Evolutionary conservation across 2,797 vertebrate species (phyloP).

Genomic region (Hypotaenidia okinawae): DNA sequence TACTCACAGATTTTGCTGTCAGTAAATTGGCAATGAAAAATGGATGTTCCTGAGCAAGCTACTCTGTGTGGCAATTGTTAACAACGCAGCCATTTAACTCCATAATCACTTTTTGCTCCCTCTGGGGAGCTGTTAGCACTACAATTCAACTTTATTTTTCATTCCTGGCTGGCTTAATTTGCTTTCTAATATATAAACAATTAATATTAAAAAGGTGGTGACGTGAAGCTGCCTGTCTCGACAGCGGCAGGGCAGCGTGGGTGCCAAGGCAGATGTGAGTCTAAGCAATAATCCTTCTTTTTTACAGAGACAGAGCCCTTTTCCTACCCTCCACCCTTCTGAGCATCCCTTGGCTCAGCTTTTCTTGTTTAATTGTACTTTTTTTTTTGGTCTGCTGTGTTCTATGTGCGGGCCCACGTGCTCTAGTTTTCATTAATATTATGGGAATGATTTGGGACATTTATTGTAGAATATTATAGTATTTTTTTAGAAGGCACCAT

Average conservation of each 20-base stretch:
- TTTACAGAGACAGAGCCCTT: neutral
- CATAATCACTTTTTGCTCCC: constrained; percentile 63
- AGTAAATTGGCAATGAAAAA: constrained; percentile 43
- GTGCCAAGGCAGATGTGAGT: neutral
- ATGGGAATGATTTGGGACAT: constrained; percentile 9
- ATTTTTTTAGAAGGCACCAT: constrained; percentile 52
- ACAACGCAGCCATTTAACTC: constrained; percentile 68
- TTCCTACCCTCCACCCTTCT: neutral
- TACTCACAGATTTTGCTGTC: neutral
- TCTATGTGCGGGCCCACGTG: neutral
- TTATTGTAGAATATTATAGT: constrained; percentile 17
- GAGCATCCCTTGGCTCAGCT: neutral
- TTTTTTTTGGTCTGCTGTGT: neutral
- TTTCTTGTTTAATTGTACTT: constrained; percentile 2
- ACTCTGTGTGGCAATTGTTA: constrained; percentile 52
- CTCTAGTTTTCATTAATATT: constrained; percentile 11
- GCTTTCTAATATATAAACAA: constrained; percentile 69
- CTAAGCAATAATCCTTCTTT: neutral
- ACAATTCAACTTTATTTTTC: constrained; percentile 68
- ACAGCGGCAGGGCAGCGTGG: neutral
- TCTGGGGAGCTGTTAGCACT: constrained; percentile 68
- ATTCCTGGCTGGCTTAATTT: constrained; percentile 66
- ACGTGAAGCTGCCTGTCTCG: neutral
- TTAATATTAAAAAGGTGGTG: constrained; percentile 54
- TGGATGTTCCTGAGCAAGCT: constrained; percentile 26